These are phyloP conservation scores for Anabacerthia variegaticeps DNA, from an alignment of 2,797 vertebrate genomes.

Conservation along the genomic window DNA sequence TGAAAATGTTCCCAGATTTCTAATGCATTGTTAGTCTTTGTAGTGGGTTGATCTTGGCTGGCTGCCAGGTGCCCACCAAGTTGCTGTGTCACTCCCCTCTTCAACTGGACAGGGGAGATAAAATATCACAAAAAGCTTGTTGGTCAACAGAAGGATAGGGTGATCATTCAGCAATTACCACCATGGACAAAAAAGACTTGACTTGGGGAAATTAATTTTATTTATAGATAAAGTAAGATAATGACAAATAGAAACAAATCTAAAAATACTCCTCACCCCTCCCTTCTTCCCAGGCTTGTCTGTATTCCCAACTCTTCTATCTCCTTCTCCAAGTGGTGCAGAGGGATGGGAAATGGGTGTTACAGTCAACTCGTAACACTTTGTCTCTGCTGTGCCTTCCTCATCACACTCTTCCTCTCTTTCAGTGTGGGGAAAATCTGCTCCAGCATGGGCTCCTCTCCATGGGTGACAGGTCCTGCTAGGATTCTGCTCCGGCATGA, in stretches of 20 bases:
- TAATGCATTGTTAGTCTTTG: neutral
- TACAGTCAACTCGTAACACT: neutral
- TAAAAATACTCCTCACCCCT: neutral
- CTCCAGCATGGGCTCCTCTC: neutral
- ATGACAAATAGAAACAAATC: neutral
- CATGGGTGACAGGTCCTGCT: neutral
- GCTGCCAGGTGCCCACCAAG: neutral
- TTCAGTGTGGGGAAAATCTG: neutral
- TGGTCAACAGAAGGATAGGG: neutral
- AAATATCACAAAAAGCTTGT: neutral
- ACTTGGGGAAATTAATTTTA: neutral
- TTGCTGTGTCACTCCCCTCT: accelerated
- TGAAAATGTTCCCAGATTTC: neutral
- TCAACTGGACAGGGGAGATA: neutral
- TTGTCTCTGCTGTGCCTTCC: neutral
- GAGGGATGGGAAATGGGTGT: neutral
- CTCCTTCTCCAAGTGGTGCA: neutral
- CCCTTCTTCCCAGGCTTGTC: neutral
- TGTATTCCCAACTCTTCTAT: neutral
- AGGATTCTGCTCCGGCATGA: neutral
- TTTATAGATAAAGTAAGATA: neutral
- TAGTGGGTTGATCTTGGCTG: neutral
- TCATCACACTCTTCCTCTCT: neutral
- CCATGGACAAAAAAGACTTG: neutral
- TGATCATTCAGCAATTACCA: neutral